Percentiles rank a stretch among this genome's conserved stretches.
phyloP scores from a whole-genome alignment of 1,140 invertebrate genomes.

The Penaeus chinensis region DNA sequence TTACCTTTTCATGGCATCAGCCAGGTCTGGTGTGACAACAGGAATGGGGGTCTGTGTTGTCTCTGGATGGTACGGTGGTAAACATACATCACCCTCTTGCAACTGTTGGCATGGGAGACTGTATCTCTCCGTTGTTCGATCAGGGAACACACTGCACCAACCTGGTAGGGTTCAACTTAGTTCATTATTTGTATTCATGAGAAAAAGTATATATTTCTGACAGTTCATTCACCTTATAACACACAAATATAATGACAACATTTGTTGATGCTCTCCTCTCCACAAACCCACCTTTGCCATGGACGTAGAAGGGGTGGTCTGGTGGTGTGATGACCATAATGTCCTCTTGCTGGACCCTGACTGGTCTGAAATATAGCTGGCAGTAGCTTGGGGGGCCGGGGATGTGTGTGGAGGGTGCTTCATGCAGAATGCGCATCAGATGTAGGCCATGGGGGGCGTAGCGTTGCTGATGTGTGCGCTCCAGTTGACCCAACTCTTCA shows the following conservation, averaged over 20 bases:
- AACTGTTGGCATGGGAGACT: constrained; percentile 68
- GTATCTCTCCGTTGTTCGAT: constrained; percentile 67
- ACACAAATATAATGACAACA: background rate
- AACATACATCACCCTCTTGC: constrained; percentile 68
- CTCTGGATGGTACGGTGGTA: constrained; percentile 67
- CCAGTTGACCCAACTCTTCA: constrained; percentile 63
- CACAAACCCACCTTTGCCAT: constrained; percentile 57
- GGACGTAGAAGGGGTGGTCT: constrained; percentile 63
- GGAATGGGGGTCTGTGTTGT: constrained; percentile 66
- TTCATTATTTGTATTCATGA: background rate
- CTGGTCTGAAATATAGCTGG: constrained; percentile 60
- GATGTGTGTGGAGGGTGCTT: constrained; percentile 36
- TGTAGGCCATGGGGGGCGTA: constrained; percentile 63
- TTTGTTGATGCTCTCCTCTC: background rate
- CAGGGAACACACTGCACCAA: constrained; percentile 69
- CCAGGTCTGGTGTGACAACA: constrained; percentile 65
- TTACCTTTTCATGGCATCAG: constrained; percentile 66
- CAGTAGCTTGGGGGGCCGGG: constrained; percentile 40
- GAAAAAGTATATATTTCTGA: no score
- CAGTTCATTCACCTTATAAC: background rate
- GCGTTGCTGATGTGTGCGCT: constrained; percentile 64
- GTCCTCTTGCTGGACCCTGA: constrained; percentile 58
- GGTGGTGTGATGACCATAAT: constrained; percentile 61
- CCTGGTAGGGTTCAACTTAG: constrained; percentile 65
- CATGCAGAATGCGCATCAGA: constrained; percentile 49